phyloP scores from a whole-genome alignment of 2,888 invertebrate genomes.

The Carterocephalus palaemon region DNA sequence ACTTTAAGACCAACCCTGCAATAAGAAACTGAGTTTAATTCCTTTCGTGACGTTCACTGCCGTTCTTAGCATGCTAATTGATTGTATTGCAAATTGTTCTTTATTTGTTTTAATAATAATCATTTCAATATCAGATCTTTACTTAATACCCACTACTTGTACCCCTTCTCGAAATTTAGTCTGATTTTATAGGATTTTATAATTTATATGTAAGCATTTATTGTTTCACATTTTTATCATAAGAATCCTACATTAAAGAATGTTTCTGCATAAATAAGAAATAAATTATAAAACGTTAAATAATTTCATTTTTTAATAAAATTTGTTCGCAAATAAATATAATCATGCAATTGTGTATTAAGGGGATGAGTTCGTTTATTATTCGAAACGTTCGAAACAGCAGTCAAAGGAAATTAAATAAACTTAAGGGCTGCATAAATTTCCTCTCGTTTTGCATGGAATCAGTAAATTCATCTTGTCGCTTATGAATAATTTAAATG shows the following conservation, averaged over 20 bases:
- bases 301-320: too few species aligned
- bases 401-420: slow-evolving; percentile 27
- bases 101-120: too few species aligned
- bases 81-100: slow-evolving; percentile 42
- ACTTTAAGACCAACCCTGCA: slow-evolving; percentile 37
- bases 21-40: slow-evolving; percentile 56
- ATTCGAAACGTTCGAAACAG: slow-evolving; percentile 16
- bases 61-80: slow-evolving; percentile 54
- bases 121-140: too few species aligned
- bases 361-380: slow-evolving; percentile 9
- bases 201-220: too few species aligned
- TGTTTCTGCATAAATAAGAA: too few species aligned
- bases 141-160: too few species aligned
- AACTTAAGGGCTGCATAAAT: slow-evolving; percentile 29
- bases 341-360: slow-evolving; percentile 1
- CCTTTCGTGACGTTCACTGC: slow-evolving; percentile 48
- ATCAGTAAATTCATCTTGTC: slow-evolving; percentile 30
- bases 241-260: too few species aligned
- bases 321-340: too few species aligned
- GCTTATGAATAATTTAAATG: slow-evolving; percentile 37
- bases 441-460: slow-evolving; percentile 31
- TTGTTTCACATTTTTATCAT: too few species aligned
- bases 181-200: too few species aligned
- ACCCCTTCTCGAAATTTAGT: too few species aligned
- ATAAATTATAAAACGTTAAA: too few species aligned